A percentile compares a stretch with the other conserved stretches of the same genome.
phyloP scores from a whole-genome alignment of 92 coral and sea anemone genomes.

The Siderastrea siderea region DNA sequence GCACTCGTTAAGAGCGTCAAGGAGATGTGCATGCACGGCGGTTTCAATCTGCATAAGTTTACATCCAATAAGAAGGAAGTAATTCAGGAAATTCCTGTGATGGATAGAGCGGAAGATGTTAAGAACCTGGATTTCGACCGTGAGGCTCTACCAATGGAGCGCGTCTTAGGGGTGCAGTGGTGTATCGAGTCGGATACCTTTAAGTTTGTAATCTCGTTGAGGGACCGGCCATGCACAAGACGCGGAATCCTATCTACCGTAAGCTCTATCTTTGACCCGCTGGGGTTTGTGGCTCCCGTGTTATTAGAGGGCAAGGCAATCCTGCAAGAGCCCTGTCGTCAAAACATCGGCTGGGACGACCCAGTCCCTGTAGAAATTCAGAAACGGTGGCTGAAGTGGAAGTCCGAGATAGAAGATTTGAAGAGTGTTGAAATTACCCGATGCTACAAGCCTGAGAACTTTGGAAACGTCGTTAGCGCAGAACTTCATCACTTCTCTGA shows the following conservation, averaged over 20 bases:
- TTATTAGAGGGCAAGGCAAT: too few relatives aligned
- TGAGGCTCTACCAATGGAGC: not conserved
- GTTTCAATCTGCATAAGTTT: not conserved
- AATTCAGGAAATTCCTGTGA: not conserved
- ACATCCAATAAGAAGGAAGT: slow-evolving; percentile 10
- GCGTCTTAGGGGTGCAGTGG: slow-evolving; percentile 8
- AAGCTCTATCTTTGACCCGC: slow-evolving; percentile 3
- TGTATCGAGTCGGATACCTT: slow-evolving; percentile 9
- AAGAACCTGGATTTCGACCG: not conserved
- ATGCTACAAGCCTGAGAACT: too few relatives aligned
- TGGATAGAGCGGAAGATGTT: slow-evolving; percentile 6
- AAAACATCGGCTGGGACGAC: too few relatives aligned
- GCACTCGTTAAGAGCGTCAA: too few relatives aligned
- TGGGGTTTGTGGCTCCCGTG: not conserved
- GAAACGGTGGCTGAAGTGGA: too few relatives aligned
- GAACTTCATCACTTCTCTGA: too few relatives aligned
- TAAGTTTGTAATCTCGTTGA: not conserved
- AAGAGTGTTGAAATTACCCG: not conserved
- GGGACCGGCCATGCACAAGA: slow-evolving; percentile 12
- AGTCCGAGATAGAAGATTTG: too few relatives aligned
- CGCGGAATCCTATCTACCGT: slow-evolving; percentile 2
- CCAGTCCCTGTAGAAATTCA: too few relatives aligned
- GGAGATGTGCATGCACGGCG: slow-evolving; percentile 12
- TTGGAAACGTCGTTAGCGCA: too few relatives aligned
- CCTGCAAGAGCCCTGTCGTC: not conserved